A percentile compares a stretch with the other conserved stretches of the same genome.
Conservation (phyloP, 23 tunicate species). For the Styela plicata region DNA sequence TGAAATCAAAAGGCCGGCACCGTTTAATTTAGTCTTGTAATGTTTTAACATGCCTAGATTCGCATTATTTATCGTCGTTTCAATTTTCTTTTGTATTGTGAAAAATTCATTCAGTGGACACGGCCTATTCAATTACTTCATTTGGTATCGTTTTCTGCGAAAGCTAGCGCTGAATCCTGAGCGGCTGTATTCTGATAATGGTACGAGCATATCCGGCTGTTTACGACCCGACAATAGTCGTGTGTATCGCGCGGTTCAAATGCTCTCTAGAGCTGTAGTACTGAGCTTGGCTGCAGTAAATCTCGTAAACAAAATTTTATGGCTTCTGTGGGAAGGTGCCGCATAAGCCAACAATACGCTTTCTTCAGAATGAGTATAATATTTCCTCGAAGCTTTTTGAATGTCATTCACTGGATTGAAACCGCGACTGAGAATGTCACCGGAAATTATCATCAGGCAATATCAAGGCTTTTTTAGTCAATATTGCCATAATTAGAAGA, state of each 20-base stretch:
- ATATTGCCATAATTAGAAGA: too few relatives aligned
- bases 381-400: neutral
- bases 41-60: too few relatives aligned
- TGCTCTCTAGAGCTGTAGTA: neutral
- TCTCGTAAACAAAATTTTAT: neutral
- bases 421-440: neutral
- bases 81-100: neutral
- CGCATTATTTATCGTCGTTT: too few relatives aligned
- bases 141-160: neutral
- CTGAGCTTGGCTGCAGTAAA: neutral
- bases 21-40: too few relatives aligned
- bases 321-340: neutral
- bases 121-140: neutral
- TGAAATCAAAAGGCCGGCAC: too few relatives aligned
- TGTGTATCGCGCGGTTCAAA: neutral
- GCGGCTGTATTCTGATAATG: neutral
- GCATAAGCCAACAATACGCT: too few relatives aligned
- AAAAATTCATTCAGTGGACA: neutral
- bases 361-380: too few relatives aligned
- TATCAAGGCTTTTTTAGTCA: too few relatives aligned
- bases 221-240: neutral
- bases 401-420: neutral
- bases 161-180: neutral
- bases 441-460: neutral
- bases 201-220: neutral